A percentile compares a stretch with the other conserved stretches of the same genome.
These are phyloP conservation scores for Lasius fuliginosus DNA, from an alignment of 2,888 invertebrate species.

Conservation along the genomic window DNA sequence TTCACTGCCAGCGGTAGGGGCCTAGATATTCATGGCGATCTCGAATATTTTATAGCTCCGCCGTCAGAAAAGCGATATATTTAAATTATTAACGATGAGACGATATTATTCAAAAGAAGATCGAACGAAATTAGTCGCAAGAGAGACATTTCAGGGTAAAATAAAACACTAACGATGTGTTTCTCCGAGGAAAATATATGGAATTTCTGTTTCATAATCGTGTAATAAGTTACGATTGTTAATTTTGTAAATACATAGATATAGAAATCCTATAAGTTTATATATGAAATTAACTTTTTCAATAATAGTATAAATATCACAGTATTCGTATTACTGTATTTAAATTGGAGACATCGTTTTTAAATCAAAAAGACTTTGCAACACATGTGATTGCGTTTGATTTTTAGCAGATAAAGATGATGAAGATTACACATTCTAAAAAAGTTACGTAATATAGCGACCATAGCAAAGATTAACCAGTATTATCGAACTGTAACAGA, in stretches of 20 bases:
- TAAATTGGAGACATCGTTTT: neutral
- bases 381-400: neutral
- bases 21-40: neutral
- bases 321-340: neutral
- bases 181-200: neutral
- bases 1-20: conserved; percentile 20
- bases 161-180: neutral
- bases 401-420: neutral
- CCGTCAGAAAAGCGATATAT: neutral
- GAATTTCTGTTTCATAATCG: conserved; percentile 18
- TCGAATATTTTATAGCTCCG: neutral
- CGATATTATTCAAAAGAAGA: neutral
- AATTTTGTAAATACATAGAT: conserved; percentile 35
- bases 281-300: neutral
- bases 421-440: neutral
- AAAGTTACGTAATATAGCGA: neutral
- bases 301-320: neutral
- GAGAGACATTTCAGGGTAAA: neutral
- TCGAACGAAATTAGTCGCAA: neutral
- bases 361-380: neutral
- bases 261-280: neutral
- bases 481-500: neutral
- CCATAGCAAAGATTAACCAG: too few relatives aligned
- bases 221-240: neutral
- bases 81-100: neutral